Conservation (phyloP, 2,113 vertebrate species). For the Henicopernis longicauda region DNA sequence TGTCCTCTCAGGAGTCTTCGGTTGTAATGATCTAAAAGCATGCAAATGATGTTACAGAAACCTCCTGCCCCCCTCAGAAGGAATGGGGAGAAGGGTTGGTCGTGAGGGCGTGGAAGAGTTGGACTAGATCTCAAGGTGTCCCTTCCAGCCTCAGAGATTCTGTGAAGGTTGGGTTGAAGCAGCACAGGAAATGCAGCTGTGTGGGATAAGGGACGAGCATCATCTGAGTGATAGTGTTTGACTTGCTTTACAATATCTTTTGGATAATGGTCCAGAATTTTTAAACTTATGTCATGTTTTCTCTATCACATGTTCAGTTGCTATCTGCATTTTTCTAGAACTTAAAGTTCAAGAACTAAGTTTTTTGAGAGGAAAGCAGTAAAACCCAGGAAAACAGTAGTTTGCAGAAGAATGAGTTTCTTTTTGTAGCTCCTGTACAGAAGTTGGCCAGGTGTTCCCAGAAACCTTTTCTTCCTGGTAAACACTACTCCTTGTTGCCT, state of each 20-base stretch:
- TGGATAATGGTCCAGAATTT: background rate
- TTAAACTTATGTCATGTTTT: background rate
- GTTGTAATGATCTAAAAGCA: background rate
- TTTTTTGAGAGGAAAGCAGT: background rate
- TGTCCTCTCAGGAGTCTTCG: background rate
- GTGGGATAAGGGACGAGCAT: background rate
- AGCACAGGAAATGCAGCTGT: background rate
- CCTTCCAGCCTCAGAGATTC: background rate
- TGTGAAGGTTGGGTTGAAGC: background rate
- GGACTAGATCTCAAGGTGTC: background rate
- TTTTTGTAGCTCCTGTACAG: background rate
- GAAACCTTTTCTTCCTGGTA: background rate
- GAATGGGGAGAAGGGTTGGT: background rate
- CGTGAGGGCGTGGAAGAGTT: fast-evolving
- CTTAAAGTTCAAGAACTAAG: background rate
- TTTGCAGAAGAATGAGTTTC: background rate
- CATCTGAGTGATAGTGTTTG: background rate
- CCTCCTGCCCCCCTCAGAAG: background rate
- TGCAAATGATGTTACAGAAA: background rate
- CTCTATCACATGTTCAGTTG: background rate
- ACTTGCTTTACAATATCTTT: background rate
- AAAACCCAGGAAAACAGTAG: background rate
- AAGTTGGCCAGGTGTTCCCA: background rate
- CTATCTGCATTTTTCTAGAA: background rate
- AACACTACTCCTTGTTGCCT: background rate